These are phyloP conservation scores for Rhingia rostrata DNA, from an alignment of 2,888 invertebrate species.

Conservation along the genomic window DNA sequence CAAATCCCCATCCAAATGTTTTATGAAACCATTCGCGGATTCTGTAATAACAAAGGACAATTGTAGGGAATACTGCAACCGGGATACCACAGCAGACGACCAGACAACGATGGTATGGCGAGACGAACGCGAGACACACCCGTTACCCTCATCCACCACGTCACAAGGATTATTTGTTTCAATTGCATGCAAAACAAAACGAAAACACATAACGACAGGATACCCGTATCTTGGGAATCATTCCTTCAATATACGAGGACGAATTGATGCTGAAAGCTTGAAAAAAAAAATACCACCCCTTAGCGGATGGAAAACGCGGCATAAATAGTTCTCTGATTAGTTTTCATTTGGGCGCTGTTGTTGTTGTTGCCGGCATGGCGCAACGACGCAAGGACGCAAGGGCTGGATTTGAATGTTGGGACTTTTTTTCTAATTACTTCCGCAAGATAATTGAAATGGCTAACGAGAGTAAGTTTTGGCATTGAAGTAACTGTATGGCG, in stretches of 20 bases:
- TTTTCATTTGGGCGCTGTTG: conserved; percentile 29
- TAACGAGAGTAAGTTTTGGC: neutral
- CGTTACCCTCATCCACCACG: neutral
- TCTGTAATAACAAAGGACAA: conserved; percentile 66
- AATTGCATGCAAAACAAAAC: conserved; percentile 38
- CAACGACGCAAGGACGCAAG: too few relatives aligned
- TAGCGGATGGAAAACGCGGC: conserved; percentile 40
- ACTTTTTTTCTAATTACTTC: conserved; percentile 48
- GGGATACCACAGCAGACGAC: conserved; percentile 21
- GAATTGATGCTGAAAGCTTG: neutral
- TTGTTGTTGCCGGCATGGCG: conserved; percentile 6
- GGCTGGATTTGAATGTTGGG: conserved; percentile 21
- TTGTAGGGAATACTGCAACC: conserved; percentile 26
- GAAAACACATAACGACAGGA: conserved; percentile 12
- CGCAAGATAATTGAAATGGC: conserved; percentile 35
- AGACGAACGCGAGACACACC: conserved; percentile 35
- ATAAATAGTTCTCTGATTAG: conserved; percentile 65
- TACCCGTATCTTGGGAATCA: conserved; percentile 9
- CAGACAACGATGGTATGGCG: conserved; percentile 12
- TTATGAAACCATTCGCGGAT: conserved; percentile 57
- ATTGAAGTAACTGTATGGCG: neutral
- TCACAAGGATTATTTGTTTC: conserved; percentile 62
- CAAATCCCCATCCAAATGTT: conserved; percentile 58
- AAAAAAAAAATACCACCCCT: conserved; percentile 11
- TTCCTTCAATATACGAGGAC: conserved; percentile 5